Base-by-base conservation (phyloP, 2,888 invertebrate species). In the Lasioglossum morio region DNA sequence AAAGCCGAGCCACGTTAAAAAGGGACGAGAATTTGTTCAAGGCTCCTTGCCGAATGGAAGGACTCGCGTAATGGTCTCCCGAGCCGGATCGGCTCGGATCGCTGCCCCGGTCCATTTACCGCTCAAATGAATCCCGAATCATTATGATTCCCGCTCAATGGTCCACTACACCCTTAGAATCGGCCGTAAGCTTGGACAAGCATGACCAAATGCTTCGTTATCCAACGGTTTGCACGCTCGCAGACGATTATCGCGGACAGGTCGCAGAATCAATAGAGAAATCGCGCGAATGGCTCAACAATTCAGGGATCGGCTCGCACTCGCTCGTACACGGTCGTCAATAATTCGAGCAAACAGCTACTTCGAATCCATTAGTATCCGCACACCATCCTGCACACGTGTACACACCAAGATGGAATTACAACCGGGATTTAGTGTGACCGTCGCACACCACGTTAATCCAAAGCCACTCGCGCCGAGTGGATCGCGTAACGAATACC, bases 311-410 rank as follows among this genome's bases (percentile, higher is more conserved):
- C 78, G 75, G 63, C 63, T 5, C 43, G 40, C 27, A 7, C 27
- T 30, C 57, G 23, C 23, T 70, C n/a, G 60, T 46, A 34, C 37
- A 53, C 63, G 74, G 66, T 72, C 74, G 63, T 48, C 63, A 53
- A 80, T 85, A 84, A 85, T 85, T 85, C 74, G 63, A 43, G 60
- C 80, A 75, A 84, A 84, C 77, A 70, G 80, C 74, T 77, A 84
- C 84, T 84, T 77, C 80, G 84, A 84, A 85, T 85, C 80, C 85
- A 85, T 85, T 85, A 84, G 80, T 73, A 46, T 48, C 72, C 63
- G 53, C 46, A 34, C 72, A 75, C 82, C 53, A 4, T 53, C 8
- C 53, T n/a, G n/a, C 53, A 30, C 34, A 10, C 30, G 63, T n/a
- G 30, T 5, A 16, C 63, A 53, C 53, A 53, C 23, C n/a, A 10